phyloP scores from a whole-genome alignment of 2,113 vertebrate genomes.

The Leptodactylus fuscus region DNA sequence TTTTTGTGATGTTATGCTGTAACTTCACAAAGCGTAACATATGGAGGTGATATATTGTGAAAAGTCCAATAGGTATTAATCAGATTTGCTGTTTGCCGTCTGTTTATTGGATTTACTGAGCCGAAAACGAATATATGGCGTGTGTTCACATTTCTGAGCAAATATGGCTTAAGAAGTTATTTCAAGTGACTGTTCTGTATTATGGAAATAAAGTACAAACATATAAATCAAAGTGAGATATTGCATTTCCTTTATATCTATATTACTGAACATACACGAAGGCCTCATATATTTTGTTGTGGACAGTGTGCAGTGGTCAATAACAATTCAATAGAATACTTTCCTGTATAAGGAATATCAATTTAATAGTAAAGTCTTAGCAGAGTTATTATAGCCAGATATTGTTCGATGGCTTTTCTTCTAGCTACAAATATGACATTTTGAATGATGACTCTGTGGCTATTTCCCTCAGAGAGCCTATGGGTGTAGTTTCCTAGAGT shows the following conservation, averaged over 20 bases:
- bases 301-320: conserved; percentile 4
- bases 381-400: background rate
- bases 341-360: background rate
- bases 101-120: conserved; percentile 11
- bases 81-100: background rate
- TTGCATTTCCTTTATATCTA: conserved; percentile 2
- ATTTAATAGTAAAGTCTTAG: conserved; percentile 15
- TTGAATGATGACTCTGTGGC: conserved; percentile 28
- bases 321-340: background rate
- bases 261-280: background rate
- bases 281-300: background rate
- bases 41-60: background rate
- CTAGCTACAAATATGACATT: conserved; percentile 36
- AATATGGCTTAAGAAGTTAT: conserved; percentile 1
- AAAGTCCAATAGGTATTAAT: background rate
- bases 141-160: background rate
- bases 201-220: conserved; percentile 22
- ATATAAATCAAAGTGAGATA: conserved; percentile 6
- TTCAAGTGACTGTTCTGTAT: background rate
- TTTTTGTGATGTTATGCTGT: background rate
- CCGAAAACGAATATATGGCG: background rate
- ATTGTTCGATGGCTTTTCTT: background rate
- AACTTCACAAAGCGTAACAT: background rate
- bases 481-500: conserved; percentile 13
- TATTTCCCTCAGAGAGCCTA: background rate